A percentile compares a stretch with the other conserved stretches of the same genome.
These are phyloP conservation scores for Agonopterix heracliana DNA, from an alignment of 2,888 invertebrate species.

Conservation along the genomic window DNA sequence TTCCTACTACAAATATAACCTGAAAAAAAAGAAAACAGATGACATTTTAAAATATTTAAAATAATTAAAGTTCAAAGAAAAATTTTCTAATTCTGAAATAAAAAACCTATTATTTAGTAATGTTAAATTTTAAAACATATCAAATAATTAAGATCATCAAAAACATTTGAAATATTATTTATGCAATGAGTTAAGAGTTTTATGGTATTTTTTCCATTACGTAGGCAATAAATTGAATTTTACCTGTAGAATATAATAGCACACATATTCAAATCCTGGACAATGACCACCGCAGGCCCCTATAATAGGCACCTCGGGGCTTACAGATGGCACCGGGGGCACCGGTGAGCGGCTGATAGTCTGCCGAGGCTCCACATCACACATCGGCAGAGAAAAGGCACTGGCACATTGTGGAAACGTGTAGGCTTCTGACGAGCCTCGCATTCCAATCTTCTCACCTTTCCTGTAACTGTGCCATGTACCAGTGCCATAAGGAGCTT, in stretches of 20 bases:
- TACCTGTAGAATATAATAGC: constrained; percentile 82
- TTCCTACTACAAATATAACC: constrained; percentile 81
- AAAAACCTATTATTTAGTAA: neutral
- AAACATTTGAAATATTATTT: too few relatives aligned
- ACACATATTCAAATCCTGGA: constrained; percentile 82
- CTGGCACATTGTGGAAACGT: constrained; percentile 62
- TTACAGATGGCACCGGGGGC: constrained; percentile 50
- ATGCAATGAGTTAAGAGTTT: neutral
- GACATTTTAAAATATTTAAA: neutral
- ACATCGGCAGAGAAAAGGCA: constrained; percentile 61
- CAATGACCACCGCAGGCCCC: constrained; percentile 83
- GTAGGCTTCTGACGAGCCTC: constrained; percentile 40
- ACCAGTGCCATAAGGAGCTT: constrained; percentile 60
- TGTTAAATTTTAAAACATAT: too few relatives aligned
- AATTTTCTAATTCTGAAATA: too few relatives aligned
- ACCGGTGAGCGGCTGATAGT: constrained; percentile 42
- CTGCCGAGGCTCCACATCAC: constrained; percentile 45
- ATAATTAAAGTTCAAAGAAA: too few relatives aligned
- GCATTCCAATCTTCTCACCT: constrained; percentile 36
- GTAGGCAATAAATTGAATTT: too few relatives aligned
- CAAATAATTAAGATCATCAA: too few relatives aligned
- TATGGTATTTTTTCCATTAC: too few relatives aligned
- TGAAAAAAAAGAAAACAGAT: constrained; percentile 37
- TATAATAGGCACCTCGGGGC: constrained; percentile 74
- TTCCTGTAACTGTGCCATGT: constrained; percentile 57